Evolutionary conservation across 2,113 vertebrate genomes (phyloP).

Genomic region (Solea senegalensis): DNA sequence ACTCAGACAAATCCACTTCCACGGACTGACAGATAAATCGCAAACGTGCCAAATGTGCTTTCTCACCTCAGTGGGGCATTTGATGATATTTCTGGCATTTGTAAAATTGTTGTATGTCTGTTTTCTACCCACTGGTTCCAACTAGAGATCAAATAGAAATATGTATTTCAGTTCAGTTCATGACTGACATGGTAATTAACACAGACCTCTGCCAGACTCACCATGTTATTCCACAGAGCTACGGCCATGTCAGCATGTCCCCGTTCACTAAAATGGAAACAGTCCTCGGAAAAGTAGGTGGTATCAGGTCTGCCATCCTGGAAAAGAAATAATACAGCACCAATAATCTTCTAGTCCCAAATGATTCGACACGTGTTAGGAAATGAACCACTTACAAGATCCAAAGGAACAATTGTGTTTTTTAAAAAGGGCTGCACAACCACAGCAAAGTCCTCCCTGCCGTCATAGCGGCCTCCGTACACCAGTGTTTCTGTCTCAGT

Average conservation of each 20-base stretch:
- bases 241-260: conserved; percentile 90
- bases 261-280: conserved; percentile 89
- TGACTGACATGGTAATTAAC: conserved; percentile 5
- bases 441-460: conserved; percentile 85
- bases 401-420: conserved; percentile 83
- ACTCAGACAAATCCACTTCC: not conserved
- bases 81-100: conserved; percentile 82
- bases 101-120: conserved; percentile 89
- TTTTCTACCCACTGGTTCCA: conserved; percentile 90
- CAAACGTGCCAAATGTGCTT: conserved; percentile 22
- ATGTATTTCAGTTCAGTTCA: not conserved
- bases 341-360: not conserved
- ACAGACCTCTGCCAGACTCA: conserved; percentile 63
- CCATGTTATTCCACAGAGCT: conserved; percentile 96
- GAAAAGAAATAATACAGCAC: conserved; percentile 15
- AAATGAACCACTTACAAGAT: conserved; percentile 73
- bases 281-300: conserved; percentile 90
- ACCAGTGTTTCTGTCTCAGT: conserved; percentile 73
- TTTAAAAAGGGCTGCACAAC: conserved; percentile 89
- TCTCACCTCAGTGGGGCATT: conserved; percentile 88
- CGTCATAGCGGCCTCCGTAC: conserved; percentile 73
- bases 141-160: conserved; percentile 72
- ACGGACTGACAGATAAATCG: not conserved
- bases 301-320: conserved; percentile 83
- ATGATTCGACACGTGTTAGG: not conserved